Percentiles rank a stretch among this genome's conserved stretches.
Evolutionary conservation across 2,888 invertebrate genomes (phyloP).

Genomic region (Zelleria hepariella): DNA sequence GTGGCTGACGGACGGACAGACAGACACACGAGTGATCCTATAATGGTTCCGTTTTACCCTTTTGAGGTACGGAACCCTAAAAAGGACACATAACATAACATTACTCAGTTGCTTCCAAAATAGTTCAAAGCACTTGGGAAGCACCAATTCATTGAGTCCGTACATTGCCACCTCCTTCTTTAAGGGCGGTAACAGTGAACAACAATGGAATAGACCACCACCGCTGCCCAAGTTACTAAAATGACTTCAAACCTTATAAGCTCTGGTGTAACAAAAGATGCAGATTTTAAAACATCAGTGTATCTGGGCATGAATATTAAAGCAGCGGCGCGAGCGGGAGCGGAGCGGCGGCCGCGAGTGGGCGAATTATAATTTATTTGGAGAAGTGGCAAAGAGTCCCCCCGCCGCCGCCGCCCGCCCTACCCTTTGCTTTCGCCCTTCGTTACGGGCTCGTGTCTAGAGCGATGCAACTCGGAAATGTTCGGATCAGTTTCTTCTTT

Average conservation of each 20-base stretch:
- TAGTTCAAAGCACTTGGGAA: too few species aligned
- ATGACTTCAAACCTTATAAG: background rate
- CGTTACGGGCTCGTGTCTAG: conserved; percentile 53
- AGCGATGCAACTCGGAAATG: conserved; percentile 46
- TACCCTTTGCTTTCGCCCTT: conserved; percentile 73
- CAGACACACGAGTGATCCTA: too few species aligned
- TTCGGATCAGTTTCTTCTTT: background rate
- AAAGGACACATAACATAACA: too few species aligned
- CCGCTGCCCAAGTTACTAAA: too few species aligned
- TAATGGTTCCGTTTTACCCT: too few species aligned
- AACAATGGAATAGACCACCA: too few species aligned
- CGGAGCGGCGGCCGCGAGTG: background rate
- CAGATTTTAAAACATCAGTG: background rate
- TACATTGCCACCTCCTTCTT: too few species aligned
- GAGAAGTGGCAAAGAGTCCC: conserved; percentile 69
- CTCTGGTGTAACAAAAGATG: background rate
- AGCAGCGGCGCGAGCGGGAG: background rate
- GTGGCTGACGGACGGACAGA: too few species aligned
- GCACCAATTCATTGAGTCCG: too few species aligned
- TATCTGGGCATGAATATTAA: background rate
- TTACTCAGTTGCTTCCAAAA: too few species aligned
- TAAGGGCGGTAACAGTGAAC: too few species aligned
- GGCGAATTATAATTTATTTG: conserved; percentile 74
- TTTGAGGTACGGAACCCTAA: too few species aligned
- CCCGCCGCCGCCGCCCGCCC: conserved; percentile 33